Evolutionary conservation across 2,797 vertebrate genomes (phyloP).

Genomic region (Bothrops alternatus): DNA sequence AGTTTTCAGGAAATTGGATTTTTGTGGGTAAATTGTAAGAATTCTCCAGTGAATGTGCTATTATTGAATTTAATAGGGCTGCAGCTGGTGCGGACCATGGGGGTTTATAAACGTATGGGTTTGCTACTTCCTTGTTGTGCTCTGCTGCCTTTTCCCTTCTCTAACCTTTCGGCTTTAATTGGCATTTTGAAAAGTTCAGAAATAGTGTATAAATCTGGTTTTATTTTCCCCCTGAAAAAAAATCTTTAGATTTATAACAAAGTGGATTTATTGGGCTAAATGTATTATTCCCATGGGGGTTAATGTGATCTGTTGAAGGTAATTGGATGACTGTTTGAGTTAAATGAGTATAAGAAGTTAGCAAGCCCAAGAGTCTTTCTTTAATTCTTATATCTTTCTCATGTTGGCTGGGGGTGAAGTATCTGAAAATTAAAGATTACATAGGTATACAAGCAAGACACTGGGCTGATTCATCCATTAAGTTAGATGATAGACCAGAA

Average conservation of each 20-base stretch:
- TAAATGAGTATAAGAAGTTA: conserved; percentile 30
- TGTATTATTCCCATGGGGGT: conserved; percentile 43
- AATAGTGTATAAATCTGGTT: conserved; percentile 35
- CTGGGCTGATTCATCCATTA: not conserved
- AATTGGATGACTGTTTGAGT: conserved; percentile 56
- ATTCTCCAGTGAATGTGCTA: conserved; percentile 41
- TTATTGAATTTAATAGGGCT: conserved; percentile 55
- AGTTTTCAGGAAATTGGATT: conserved; percentile 52
- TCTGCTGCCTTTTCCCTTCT: conserved; percentile 45
- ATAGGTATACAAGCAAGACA: not conserved
- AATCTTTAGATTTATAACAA: conserved; percentile 38
- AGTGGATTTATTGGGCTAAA: conserved; percentile 50
- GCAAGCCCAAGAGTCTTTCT: conserved; percentile 32
- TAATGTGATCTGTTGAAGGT: conserved; percentile 29
- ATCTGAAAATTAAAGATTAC: not conserved
- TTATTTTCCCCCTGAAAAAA: conserved; percentile 41
- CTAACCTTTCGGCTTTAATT: conserved; percentile 58
- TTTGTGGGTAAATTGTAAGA: conserved; percentile 51
- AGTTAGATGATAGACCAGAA: not conserved
- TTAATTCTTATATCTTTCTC: conserved; percentile 26
- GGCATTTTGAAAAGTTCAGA: conserved; percentile 50
- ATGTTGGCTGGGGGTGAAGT: conserved; percentile 12
- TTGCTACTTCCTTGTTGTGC: not conserved
- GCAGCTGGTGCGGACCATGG: conserved; percentile 45
- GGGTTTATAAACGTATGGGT: conserved; percentile 3